These are phyloP conservation scores for Holothuria glaberrima DNA, from an alignment of 35 echinoderm and acorn worm genomes.

Conservation along the genomic window DNA sequence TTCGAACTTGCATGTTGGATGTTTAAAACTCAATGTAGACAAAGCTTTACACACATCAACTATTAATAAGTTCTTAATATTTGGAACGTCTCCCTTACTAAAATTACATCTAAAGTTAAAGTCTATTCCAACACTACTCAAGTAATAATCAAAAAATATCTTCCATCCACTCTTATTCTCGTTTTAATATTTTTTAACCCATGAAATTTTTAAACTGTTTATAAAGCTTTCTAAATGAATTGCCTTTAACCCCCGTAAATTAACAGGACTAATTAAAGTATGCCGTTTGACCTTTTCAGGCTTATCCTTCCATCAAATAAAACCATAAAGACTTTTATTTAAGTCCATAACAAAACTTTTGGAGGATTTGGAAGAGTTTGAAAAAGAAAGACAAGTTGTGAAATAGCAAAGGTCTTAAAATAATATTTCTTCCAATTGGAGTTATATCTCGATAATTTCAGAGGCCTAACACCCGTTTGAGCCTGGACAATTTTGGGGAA, in stretches of 20 bases:
- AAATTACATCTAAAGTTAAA: neutral
- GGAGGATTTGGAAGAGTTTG: too few species aligned
- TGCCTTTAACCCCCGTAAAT: neutral
- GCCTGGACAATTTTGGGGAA: too few species aligned
- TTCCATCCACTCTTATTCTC: neutral
- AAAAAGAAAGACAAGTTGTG: too few species aligned
- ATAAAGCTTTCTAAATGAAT: neutral
- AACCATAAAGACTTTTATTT: neutral
- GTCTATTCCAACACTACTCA: neutral
- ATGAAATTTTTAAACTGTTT: slow-evolving; percentile 1
- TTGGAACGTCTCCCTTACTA: neutral
- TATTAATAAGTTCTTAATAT: neutral
- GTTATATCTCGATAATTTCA: too few species aligned
- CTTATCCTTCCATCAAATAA: slow-evolving; percentile 2
- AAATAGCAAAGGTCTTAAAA: too few species aligned
- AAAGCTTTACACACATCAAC: neutral
- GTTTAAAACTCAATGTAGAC: neutral
- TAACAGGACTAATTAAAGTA: neutral
- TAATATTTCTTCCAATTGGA: too few species aligned
- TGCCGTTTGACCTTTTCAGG: neutral
- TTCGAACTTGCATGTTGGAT: neutral
- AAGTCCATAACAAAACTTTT: too few species aligned
- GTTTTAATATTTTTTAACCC: neutral
- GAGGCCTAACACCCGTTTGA: too few species aligned
- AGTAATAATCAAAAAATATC: neutral